A percentile compares a stretch with the other conserved stretches of the same genome.
These are phyloP conservation scores for Drosophila picticornis DNA, from an alignment of 2,888 invertebrate species.

Conservation along the genomic window DNA sequence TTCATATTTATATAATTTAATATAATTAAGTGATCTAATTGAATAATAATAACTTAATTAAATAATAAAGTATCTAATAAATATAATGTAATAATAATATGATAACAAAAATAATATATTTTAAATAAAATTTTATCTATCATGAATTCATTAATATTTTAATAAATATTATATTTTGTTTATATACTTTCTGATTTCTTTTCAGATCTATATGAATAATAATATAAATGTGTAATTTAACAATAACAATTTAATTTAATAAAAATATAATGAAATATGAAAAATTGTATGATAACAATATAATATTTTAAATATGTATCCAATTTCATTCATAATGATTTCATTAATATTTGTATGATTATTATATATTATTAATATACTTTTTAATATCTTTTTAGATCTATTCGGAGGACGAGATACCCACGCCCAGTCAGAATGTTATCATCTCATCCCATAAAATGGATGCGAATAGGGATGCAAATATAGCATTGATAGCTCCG, in stretches of 20 bases:
- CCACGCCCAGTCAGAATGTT: slow-evolving; percentile 63
- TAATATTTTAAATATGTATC: neutral
- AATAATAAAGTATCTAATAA: no score
- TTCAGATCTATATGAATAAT: slow-evolving; percentile 54
- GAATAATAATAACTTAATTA: neutral
- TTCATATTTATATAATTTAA: neutral
- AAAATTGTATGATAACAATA: neutral
- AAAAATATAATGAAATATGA: neutral
- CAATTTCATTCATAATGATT: neutral
- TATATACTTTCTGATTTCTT: neutral
- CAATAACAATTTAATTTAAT: no score
- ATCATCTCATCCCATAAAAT: slow-evolving; percentile 66
- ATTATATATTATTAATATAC: neutral
- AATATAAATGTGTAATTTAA: no score
- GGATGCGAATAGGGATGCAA: slow-evolving; percentile 40
- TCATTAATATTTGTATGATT: neutral
- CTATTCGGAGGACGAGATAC: slow-evolving; percentile 68
- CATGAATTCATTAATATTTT: neutral
- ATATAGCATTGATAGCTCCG: slow-evolving; percentile 23
- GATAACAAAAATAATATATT: no score
- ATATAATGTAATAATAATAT: no score
- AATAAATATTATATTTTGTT: neutral
- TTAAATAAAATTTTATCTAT: neutral
- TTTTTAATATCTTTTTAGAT: slow-evolving; percentile 43
- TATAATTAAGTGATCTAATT: no score